These are phyloP conservation scores for Sylvilagus bachmani DNA, from an alignment of 2,113 vertebrate species.

Conservation along the genomic window DNA sequence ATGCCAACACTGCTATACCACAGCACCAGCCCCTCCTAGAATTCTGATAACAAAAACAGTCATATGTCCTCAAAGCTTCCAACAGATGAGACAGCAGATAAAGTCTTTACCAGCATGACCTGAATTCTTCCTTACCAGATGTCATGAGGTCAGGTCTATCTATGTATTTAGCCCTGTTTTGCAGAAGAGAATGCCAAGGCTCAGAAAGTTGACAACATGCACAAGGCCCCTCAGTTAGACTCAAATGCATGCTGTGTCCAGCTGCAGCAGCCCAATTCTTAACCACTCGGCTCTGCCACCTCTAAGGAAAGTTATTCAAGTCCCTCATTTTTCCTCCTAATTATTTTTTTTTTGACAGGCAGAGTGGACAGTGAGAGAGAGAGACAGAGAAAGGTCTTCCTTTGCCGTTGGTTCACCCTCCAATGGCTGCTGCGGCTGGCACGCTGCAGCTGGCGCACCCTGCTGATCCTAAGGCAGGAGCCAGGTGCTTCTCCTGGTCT, in stretches of 20 bases:
- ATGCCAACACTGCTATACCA: too few relatives aligned
- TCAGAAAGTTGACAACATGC: not conserved
- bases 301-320: not conserved
- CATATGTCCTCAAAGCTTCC: not conserved
- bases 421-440: too few relatives aligned
- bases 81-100: not conserved
- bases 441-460: too few relatives aligned
- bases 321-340: not conserved
- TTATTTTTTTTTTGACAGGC: not conserved
- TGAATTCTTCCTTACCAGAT: not conserved
- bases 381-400: too few relatives aligned
- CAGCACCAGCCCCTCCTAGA: too few relatives aligned
- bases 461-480: too few relatives aligned
- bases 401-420: too few relatives aligned
- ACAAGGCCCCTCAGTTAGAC: not conserved
- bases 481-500: too few relatives aligned
- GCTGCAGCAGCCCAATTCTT: not conserved
- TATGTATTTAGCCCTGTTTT: not conserved
- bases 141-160: not conserved
- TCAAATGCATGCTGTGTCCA: not conserved
- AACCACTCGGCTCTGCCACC: not conserved
- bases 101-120: not conserved
- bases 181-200: conserved; percentile 15
- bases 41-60: not conserved
- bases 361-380: too few relatives aligned